Evolutionary conservation across 2,888 invertebrate genomes (phyloP).

Genomic region (Drosophila cracens): DNA sequence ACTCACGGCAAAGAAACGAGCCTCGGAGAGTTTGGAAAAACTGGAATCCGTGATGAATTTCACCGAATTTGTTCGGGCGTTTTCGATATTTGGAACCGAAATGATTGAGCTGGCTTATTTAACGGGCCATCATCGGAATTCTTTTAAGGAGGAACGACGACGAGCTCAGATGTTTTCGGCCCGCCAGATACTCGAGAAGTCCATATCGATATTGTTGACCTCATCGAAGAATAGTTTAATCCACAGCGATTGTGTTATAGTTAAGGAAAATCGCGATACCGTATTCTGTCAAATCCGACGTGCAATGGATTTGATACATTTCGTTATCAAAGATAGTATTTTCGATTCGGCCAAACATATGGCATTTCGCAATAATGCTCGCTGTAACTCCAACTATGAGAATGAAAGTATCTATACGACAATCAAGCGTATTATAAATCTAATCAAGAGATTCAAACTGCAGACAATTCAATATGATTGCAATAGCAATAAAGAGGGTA

Average conservation of each 20-base stretch:
- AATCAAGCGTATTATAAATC: slow-evolving; percentile 91
- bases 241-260: slow-evolving; percentile 96
- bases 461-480: slow-evolving; percentile 65
- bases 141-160: slow-evolving; percentile 95
- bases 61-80: slow-evolving; percentile 99
- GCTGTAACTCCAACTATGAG: slow-evolving; percentile 78
- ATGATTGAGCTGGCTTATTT: slow-evolving; percentile 99
- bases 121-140: slow-evolving; percentile 92
- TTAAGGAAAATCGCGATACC: slow-evolving; percentile 97
- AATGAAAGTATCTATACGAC: slow-evolving; percentile 91
- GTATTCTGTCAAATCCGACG: slow-evolving; percentile 99
- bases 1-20: slow-evolving; percentile 97
- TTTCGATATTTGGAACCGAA: slow-evolving; percentile 98
- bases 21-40: slow-evolving; percentile 92
- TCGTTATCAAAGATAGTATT: slow-evolving; percentile 98
- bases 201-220: slow-evolving; percentile 98
- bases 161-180: slow-evolving; percentile 98
- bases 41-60: slow-evolving; percentile 95
- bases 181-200: slow-evolving; percentile 96
- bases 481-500: slow-evolving; percentile 64
- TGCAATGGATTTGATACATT: slow-evolving; percentile 98
- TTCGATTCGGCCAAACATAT: slow-evolving; percentile 87
- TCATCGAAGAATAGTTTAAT: slow-evolving; percentile 98
- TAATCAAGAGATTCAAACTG: slow-evolving; percentile 87
- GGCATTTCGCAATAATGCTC: slow-evolving; percentile 68